phyloP scores from a whole-genome alignment of 2,797 vertebrate genomes.

The Ctenopoma multispine region DNA sequence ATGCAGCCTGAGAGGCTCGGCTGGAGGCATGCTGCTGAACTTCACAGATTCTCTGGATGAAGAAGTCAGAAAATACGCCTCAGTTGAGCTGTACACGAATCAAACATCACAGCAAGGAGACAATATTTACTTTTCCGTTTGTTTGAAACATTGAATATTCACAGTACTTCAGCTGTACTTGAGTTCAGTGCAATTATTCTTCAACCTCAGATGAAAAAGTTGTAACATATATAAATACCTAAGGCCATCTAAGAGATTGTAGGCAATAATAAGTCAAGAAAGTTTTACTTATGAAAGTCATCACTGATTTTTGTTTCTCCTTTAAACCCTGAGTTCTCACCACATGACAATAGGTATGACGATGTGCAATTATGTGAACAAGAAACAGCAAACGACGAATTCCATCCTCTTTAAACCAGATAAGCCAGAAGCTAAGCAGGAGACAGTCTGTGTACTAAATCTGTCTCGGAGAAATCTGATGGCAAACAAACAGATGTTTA shows the following conservation, averaged over 20 bases:
- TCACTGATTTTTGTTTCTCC: conserved; percentile 48
- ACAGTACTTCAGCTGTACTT: conserved; percentile 41
- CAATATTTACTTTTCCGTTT: conserved; percentile 10
- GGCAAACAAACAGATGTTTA: conserved; percentile 20
- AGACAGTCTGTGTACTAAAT: neutral
- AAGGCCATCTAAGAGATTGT: conserved; percentile 39
- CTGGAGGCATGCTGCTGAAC: neutral
- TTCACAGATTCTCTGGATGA: conserved; percentile 18
- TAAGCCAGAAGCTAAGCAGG: conserved; percentile 9
- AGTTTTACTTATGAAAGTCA: conserved; percentile 59
- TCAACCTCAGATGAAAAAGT: conserved; percentile 20
- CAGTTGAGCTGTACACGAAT: conserved; percentile 1
- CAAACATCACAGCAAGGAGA: conserved; percentile 19
- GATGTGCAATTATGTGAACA: conserved; percentile 61
- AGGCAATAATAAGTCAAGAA: conserved; percentile 55
- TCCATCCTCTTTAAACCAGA: conserved; percentile 13
- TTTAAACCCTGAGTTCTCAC: conserved; percentile 81
- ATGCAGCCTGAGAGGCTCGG: conserved; percentile 1
- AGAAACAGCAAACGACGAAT: conserved; percentile 27
- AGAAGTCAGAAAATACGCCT: conserved; percentile 18
- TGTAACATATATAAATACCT: conserved; percentile 45
- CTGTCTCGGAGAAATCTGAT: conserved; percentile 4
- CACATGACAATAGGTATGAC: conserved; percentile 50
- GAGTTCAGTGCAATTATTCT: conserved; percentile 33
- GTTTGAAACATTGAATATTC: conserved; percentile 32